Percentiles rank a stretch among this genome's conserved stretches.
Evolutionary conservation across 2,888 invertebrate species (phyloP).

Genomic region (Sthenelais limicola): DNA sequence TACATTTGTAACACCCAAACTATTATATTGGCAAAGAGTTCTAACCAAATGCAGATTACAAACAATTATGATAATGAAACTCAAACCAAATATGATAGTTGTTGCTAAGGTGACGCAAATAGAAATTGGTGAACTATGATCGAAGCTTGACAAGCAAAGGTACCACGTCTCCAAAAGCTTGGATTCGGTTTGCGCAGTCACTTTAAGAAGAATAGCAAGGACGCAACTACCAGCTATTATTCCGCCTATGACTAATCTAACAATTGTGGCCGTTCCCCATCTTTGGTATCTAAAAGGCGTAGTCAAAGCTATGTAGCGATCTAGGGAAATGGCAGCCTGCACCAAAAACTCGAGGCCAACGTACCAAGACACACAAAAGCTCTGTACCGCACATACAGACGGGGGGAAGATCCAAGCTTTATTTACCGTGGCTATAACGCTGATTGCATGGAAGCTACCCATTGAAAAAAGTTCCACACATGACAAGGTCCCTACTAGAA

Average conservation of each 20-base stretch:
- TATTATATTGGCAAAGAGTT: constrained; percentile 47
- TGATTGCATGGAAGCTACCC: constrained; percentile 40
- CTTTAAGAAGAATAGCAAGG: constrained; percentile 2
- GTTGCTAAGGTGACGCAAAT: constrained; percentile 15
- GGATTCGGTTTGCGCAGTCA: constrained; percentile 2
- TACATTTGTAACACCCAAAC: constrained; percentile 11
- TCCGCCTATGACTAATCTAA: constrained; percentile 12
- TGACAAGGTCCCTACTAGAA: constrained; percentile 44
- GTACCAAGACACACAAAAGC: constrained; percentile 42
- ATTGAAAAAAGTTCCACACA: constrained; percentile 44
- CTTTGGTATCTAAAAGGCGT: constrained; percentile 45
- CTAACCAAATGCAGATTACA: constrained; percentile 46
- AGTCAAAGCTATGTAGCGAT: constrained; percentile 47
- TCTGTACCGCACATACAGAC: constrained; percentile 40
- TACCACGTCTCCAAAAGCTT: constrained; percentile 22
- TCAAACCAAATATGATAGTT: constrained; percentile 35
- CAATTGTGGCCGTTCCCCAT: constrained; percentile 12
- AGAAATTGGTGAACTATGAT: not conserved
- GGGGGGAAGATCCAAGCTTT: constrained; percentile 29
- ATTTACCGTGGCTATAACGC: constrained; percentile 37
- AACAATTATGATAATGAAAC: constrained; percentile 45
- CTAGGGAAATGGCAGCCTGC: constrained; percentile 47
- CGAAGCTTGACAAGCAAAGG: not conserved
- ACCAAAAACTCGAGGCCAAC: constrained; percentile 46
- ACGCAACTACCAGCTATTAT: not conserved